Evolutionary conservation across 2,113 vertebrate species (phyloP), one percentile per base, ranked within the genome.

Genomic region (Podarcis muralis): DNA sequence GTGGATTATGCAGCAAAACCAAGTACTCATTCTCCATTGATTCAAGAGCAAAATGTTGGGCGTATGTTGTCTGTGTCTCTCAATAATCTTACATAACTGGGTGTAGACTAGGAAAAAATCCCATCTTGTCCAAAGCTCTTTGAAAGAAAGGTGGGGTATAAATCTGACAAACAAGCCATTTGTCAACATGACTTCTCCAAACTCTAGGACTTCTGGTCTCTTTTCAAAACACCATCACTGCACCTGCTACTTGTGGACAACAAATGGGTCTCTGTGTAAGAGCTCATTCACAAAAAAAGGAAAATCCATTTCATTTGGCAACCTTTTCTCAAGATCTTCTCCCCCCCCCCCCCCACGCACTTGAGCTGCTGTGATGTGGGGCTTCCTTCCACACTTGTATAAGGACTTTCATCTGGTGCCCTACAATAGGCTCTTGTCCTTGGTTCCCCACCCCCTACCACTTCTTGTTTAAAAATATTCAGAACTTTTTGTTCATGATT

Each of bases 391-490:
- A 65, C 71, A n/a, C 59, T 77, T 88, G 30, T 66, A 76, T 83
- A 74, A 75, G 75, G 53, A 88, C 87, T 88, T 83, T 88, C 87
- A 88, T 88, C 81, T 88, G 65, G 18, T 79, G 6, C 18, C 20
- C 80, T 66, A 88, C 87, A 88, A 88, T 53, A 77, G 40, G 72
- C 59, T 53, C 59, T 88, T 88, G 87, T 88, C 59, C 59, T 83
- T 57, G 77, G 32, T n/a, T 81, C n/a, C n/a, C 3, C 27, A 53
- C 40, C 27, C 43, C 77, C 48, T 15, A 8, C 25, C 5, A 27
- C 4, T 65, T 65, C 81, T 83, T 75, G 69, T 20, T 76, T 76
- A 83, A 88, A 83, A 65, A 75, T 83, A 83, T 76, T 48, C 57
- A 20, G 59, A 65, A 88, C 59, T 48, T 22, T 62, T 83, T 88